These are phyloP conservation scores for rabbit (Oryctolagus cuniculus) DNA, from an alignment of 2,113 vertebrate species.

Conservation along the genomic window mOryCun1.1 NC_091432.1:213783001-213783500, in stretches of 20 bases:
- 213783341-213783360: not conserved
- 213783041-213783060: conserved; percentile 30
- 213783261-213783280: not conserved
- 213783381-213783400: not conserved
- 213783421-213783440: not conserved
- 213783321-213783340: not conserved
- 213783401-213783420: not conserved
- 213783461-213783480: conserved; percentile 29
- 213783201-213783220: conserved; percentile 9
- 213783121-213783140: conserved; percentile 44
- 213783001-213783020: conserved; percentile 34
- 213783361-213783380: not conserved
- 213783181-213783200: not conserved
- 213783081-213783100: conserved; percentile 19
- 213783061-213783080: conserved; percentile 30
- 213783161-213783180: not conserved
- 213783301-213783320: not conserved
- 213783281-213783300: not conserved
- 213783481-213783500: conserved; percentile 29
- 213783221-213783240: not conserved
- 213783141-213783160: conserved; percentile 35
- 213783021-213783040: not conserved
- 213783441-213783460: not conserved
- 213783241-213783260: not conserved
- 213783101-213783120: not conserved